Base-by-base conservation (phyloP, 2,888 invertebrate genomes). In the Embidobia sp. region DNA sequence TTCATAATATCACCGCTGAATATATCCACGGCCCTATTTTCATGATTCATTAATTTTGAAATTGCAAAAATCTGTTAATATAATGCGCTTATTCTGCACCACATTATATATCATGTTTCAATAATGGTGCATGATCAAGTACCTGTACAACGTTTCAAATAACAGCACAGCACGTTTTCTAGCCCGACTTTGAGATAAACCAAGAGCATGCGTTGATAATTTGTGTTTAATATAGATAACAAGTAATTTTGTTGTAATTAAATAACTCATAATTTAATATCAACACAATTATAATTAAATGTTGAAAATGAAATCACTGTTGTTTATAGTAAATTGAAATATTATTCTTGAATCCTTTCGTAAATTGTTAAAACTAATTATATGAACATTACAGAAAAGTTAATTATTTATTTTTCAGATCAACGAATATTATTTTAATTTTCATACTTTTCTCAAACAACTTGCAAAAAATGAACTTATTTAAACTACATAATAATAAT, bases 91-190 rank as follows among this genome's bases (percentile, higher is more conserved):
- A 10, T 31, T 31, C 35, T 22, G 22, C 22, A 13, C 19, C 15
- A 7, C 7, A 19, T 11, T 11, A 35, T 51, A 35, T 51, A 33
- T 35, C 11, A 8, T 33, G 51, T 35, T 51, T 51, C 35, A 51
- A 51, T 51, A 33, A 22, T 51, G 35, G 33, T 8, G 8, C 35
- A 51, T 51, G 51, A 53, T 53, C 37, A 53, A 37, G 26, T 37
- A 7, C 15, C 37, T 37, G 26, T 37, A 10, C 8, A 33, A 15
- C 35, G 26, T 33, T 35, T 37, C 53, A 26, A 53, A 53, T 53
- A 37, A 53, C 10, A 51, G 7, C 29, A 7, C 31, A 49, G 49
- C 49, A 49, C 33, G 49, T 35, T 51, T 49, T 51, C 51, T 51
- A 10, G 13, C 33, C n/a, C 13, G 33, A 51, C 10, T 51, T 35